Evolutionary conservation across 1,140 invertebrate genomes (phyloP).

Genomic region (Diachasma alloeum): DNA sequence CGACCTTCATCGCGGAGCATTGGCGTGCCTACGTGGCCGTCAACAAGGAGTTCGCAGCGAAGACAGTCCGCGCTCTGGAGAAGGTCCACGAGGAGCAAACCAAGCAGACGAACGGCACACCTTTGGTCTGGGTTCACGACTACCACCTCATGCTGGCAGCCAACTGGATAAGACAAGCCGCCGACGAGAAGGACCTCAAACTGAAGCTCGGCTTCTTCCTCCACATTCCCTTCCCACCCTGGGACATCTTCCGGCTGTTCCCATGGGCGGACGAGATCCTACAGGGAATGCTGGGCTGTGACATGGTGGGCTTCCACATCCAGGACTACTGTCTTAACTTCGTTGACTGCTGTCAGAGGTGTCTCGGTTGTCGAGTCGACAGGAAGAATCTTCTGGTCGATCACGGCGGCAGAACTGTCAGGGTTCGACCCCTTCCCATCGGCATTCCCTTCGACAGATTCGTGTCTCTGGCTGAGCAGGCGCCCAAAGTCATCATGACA

Average conservation of each 20-base stretch:
- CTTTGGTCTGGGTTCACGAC: conserved; percentile 90
- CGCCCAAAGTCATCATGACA: conserved; percentile 74
- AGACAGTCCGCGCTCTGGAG: conserved; percentile 78
- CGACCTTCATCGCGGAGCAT: conserved; percentile 79
- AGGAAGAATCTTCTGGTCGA: conserved; percentile 87
- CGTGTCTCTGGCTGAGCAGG: conserved; percentile 80
- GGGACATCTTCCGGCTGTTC: conserved; percentile 89
- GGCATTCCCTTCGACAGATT: conserved; percentile 89
- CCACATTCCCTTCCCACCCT: conserved; percentile 92
- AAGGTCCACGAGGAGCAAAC: conserved; percentile 69
- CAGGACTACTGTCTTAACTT: conserved; percentile 92
- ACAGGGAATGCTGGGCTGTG: conserved; percentile 89
- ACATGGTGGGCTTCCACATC: conserved; percentile 92
- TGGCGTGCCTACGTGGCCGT: conserved; percentile 85
- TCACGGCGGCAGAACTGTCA: conserved; percentile 83
- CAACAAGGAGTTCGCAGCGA: conserved; percentile 83
- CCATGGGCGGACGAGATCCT: conserved; percentile 92
- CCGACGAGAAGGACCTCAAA: conserved; percentile 79
- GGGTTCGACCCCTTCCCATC: conserved; percentile 84
- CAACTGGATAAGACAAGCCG: conserved; percentile 85
- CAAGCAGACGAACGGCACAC: conserved; percentile 67
- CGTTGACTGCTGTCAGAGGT: conserved; percentile 88
- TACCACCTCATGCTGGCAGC: conserved; percentile 91
- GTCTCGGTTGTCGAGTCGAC: conserved; percentile 87
- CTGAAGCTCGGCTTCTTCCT: conserved; percentile 89